Percentiles rank a stretch among this genome's conserved stretches.
phyloP scores from a whole-genome alignment of 2,888 invertebrate genomes.

The Diplolepis rosae region DNA sequence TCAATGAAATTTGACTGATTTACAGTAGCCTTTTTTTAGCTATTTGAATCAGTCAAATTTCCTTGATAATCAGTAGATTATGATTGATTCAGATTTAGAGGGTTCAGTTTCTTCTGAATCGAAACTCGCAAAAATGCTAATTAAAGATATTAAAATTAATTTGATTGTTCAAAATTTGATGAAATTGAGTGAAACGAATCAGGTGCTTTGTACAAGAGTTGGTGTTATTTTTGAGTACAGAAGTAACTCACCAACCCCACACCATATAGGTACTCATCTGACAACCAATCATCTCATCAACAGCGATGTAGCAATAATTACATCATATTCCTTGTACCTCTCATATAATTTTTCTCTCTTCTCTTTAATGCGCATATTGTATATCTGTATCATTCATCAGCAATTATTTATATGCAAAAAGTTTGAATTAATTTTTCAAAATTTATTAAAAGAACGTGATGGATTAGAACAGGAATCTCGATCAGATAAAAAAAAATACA shows the following conservation, averaged over 20 bases:
- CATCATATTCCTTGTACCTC: slow-evolving; percentile 42
- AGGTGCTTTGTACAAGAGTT: neutral
- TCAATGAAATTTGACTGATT: too few species aligned
- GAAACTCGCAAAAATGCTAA: too few species aligned
- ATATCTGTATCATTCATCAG: neutral
- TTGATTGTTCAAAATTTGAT: too few species aligned
- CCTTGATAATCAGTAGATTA: too few species aligned
- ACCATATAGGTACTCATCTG: slow-evolving; percentile 44
- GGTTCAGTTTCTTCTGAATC: too few species aligned
- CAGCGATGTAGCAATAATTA: slow-evolving; percentile 54
- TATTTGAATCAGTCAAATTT: too few species aligned
- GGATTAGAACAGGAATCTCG: neutral
- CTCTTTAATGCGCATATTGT: neutral
- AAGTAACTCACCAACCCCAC: slow-evolving; percentile 53
- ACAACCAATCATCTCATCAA: slow-evolving; percentile 55
- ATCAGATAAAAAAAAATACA: neutral
- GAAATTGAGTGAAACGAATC: too few species aligned
- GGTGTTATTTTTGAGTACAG: slow-evolving; percentile 35
- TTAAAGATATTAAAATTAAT: too few species aligned
- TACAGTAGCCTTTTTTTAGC: too few species aligned
- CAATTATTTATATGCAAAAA: neutral
- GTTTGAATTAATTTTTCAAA: neutral
- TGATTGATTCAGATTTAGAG: too few species aligned
- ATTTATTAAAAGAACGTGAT: slow-evolving; percentile 6
- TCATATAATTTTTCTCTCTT: slow-evolving; percentile 36